These are phyloP conservation scores for Eudiplozoon nipponicum DNA, from an alignment of 2,888 invertebrate species.

Conservation along the genomic window DNA sequence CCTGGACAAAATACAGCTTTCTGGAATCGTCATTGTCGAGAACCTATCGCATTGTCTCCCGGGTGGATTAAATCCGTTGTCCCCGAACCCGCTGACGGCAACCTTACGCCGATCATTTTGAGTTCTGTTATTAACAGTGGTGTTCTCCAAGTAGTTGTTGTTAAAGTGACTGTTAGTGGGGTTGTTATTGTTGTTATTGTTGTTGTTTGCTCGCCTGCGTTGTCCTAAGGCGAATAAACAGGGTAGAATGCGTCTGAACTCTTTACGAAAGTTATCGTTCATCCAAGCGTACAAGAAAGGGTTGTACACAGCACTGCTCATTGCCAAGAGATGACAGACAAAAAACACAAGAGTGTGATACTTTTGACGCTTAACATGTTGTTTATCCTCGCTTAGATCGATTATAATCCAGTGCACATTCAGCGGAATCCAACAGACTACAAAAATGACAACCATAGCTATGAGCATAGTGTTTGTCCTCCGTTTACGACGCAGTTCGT, in stretches of 20 bases:
- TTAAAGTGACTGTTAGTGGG: too few relatives aligned
- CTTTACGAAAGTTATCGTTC: conserved; percentile 64
- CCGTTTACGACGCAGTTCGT: conserved; percentile 54
- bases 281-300: conserved; percentile 75
- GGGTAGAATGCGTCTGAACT: conserved; percentile 31
- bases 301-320: conserved; percentile 73
- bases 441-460: conserved; percentile 74
- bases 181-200: too few relatives aligned
- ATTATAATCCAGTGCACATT: conserved; percentile 51
- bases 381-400: conserved; percentile 19
- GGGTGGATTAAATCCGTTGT: too few relatives aligned
- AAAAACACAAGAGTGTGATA: conserved; percentile 62
- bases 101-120: too few relatives aligned
- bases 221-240: too few relatives aligned
- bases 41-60: too few relatives aligned
- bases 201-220: too few relatives aligned
- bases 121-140: too few relatives aligned
- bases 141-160: too few relatives aligned
- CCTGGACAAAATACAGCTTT: too few relatives aligned
- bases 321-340: conserved; percentile 51
- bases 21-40: too few relatives aligned
- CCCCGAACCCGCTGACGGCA: too few relatives aligned
- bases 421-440: conserved; percentile 47
- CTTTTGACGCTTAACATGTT: conserved; percentile 28
- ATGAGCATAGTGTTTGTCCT: conserved; percentile 81